Evolutionary conservation across 2,888 invertebrate species (phyloP), one percentile per base, ranked within the genome.

Genomic region (Drosophila sordidula): DNA sequence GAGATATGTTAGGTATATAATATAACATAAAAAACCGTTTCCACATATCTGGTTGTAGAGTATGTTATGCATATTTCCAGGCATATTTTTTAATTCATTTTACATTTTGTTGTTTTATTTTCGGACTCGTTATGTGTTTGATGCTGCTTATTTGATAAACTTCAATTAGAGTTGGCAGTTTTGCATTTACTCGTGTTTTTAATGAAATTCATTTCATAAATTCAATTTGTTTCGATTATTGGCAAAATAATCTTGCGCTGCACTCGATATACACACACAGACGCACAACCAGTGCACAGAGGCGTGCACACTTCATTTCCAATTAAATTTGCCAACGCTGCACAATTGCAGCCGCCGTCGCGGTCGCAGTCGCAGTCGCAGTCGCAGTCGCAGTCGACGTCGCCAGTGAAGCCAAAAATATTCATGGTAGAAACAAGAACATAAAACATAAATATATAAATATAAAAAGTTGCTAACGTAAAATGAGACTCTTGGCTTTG

Each of bases 181-280:
- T 78, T 67, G 64, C 44, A 64, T 59, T 45, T 47, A 58, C 47
- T 72, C 72, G 61, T 57, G 42, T 66, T 55, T 57, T 52, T 84
- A 80, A 84, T 84, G 77, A 78, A 85, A 85, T 87, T 85, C 80
- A 85, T 81, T 87, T 84, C 78, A 81, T 84, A 87, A 85, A 85
- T 85, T 84, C 87, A 85, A 85, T 85, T 85, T 83, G 73, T 81
- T 84, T 85, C 87, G 85, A 87, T 87, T 84, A 85, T 87, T 80
- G 85, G 85, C 81, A 81, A 87, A 87, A 87, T 85, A 87, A 85
- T 85, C 85, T 87, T 87, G 70, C 69, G 46, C 65, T 58, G 62
- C 61, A 61, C 61, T 54, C 61, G 46, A 42, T 46, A 42, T 46
- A 57, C 59, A 63, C 41, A 46, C 61, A 38, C 69, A 61, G 42